Conservation (phyloP, 2,113 vertebrate species). For the Oryzias woworae region DNA sequence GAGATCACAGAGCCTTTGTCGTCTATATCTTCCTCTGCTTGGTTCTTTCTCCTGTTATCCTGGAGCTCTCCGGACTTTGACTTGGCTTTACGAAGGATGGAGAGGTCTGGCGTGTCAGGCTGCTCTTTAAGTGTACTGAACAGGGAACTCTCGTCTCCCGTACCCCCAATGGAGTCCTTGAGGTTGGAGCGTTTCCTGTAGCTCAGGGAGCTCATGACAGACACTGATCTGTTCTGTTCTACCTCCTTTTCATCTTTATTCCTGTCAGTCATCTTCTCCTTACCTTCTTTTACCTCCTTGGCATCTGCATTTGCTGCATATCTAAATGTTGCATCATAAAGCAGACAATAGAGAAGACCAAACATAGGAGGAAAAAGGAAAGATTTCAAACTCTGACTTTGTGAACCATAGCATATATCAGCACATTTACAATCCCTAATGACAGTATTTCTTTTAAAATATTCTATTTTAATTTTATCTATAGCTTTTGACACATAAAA, state of each 20-base stretch:
- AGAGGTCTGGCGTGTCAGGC: constrained; percentile 78
- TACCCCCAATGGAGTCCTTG: constrained; percentile 91
- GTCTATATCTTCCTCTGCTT: constrained; percentile 64
- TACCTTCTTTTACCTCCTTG: constrained; percentile 74
- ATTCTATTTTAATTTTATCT: constrained; percentile 52
- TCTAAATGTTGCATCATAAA: constrained; percentile 64
- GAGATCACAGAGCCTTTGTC: constrained; percentile 82
- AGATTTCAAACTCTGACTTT: neutral
- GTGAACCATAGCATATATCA: constrained; percentile 13
- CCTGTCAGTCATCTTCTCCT: constrained; percentile 69
- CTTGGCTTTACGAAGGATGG: constrained; percentile 78
- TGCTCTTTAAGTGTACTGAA: constrained; percentile 87
- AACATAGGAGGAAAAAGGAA: constrained; percentile 6
- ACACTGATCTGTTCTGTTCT: constrained; percentile 83
- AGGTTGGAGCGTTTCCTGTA: constrained; percentile 90
- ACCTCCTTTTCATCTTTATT: constrained; percentile 72
- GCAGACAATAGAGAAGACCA: constrained; percentile 26
- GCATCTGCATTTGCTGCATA: constrained; percentile 68
- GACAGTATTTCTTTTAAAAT: constrained; percentile 9
- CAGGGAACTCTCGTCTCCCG: constrained; percentile 86
- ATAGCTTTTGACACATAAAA: constrained; percentile 32
- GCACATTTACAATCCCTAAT: neutral
- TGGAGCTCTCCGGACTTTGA: constrained; percentile 62
- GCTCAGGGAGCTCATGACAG: constrained; percentile 92
- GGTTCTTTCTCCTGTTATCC: constrained; percentile 73